A percentile compares a stretch with the other conserved stretches of the same genome.
Evolutionary conservation across 2,888 invertebrate genomes (phyloP).

Genomic region (Thereva nobilitata): DNA sequence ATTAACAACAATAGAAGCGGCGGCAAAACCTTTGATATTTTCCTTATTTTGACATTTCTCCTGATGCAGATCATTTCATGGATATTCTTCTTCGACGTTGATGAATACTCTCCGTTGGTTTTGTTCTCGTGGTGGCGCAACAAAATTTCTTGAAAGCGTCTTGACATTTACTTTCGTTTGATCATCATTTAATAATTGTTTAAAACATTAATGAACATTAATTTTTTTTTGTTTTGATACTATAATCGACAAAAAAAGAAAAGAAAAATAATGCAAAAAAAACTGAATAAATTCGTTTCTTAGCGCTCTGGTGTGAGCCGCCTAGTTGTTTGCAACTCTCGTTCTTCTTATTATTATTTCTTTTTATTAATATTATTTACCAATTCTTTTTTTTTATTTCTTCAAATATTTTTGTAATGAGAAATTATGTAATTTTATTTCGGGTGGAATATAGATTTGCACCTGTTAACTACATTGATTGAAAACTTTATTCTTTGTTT

Average conservation of each 20-base stretch:
- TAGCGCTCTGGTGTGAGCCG: conserved; percentile 9
- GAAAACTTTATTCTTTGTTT: no score
- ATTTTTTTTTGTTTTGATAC: conserved; percentile 21
- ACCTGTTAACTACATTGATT: no score
- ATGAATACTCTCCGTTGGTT: conserved; percentile 48
- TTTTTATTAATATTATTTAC: no score
- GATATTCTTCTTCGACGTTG: conserved; percentile 46
- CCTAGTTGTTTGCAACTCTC: conserved; percentile 17
- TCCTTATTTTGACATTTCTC: conserved; percentile 39
- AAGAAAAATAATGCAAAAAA: conserved; percentile 19
- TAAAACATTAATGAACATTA: conserved; percentile 9
- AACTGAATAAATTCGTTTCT: conserved; percentile 4
- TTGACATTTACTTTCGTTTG: conserved; percentile 44
- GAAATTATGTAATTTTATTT: no score
- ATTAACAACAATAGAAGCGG: not conserved
- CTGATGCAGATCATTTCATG: conserved; percentile 45
- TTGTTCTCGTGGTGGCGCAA: conserved; percentile 50
- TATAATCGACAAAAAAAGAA: conserved; percentile 15
- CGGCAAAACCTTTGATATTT: conserved; percentile 6
- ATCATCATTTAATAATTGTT: conserved; percentile 47
- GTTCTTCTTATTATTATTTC: conserved; percentile 3
- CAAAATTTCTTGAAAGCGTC: conserved; percentile 48
- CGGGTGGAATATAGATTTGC: no score
- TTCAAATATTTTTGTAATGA: no score
- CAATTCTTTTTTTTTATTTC: no score